A percentile compares a stretch with the other conserved stretches of the same genome.
Conservation (phyloP, 2,113 vertebrate species). For the Ictidomys tridecemlineatus region DNA sequence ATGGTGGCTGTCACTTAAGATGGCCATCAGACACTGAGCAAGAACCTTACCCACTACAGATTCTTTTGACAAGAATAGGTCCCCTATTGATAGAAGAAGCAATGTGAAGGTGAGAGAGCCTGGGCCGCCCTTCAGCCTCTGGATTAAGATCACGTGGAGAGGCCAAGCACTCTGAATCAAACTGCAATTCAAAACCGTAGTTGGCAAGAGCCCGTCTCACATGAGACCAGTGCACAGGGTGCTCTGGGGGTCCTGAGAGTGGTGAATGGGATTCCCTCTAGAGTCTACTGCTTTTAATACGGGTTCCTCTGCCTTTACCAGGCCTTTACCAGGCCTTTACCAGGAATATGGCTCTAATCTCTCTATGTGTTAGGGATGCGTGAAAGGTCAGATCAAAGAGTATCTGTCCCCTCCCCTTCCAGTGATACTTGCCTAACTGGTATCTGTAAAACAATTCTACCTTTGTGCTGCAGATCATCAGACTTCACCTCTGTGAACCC, state of each 20-base stretch:
- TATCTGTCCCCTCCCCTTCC: not conserved
- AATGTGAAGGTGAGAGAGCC: not conserved
- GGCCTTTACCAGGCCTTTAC: not conserved
- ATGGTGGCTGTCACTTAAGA: too few relatives aligned
- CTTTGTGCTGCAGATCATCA: rapidly evolving
- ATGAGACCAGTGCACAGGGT: rapidly evolving
- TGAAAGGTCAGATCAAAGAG: not conserved
- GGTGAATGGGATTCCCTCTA: rapidly evolving
- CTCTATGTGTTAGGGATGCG: not conserved
- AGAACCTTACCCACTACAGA: too few relatives aligned
- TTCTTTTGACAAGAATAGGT: not conserved
- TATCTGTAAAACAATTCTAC: too few relatives aligned
- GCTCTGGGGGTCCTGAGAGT: rapidly evolving
- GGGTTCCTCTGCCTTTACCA: not conserved
- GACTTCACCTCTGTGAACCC: rapidly evolving
- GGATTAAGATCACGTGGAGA: rapidly evolving
- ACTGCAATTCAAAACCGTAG: rapidly evolving
- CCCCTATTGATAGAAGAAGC: not conserved
- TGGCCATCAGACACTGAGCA: too few relatives aligned
- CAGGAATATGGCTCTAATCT: not conserved
- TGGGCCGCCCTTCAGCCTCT: rapidly evolving
- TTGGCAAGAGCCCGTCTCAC: rapidly evolving
- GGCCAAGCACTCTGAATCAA: not conserved
- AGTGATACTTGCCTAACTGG: not conserved
- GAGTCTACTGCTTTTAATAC: not conserved